These are phyloP conservation scores for Rhinopomastus cyanomelas DNA, from an alignment of 2,113 vertebrate genomes.

Conservation along the genomic window DNA sequence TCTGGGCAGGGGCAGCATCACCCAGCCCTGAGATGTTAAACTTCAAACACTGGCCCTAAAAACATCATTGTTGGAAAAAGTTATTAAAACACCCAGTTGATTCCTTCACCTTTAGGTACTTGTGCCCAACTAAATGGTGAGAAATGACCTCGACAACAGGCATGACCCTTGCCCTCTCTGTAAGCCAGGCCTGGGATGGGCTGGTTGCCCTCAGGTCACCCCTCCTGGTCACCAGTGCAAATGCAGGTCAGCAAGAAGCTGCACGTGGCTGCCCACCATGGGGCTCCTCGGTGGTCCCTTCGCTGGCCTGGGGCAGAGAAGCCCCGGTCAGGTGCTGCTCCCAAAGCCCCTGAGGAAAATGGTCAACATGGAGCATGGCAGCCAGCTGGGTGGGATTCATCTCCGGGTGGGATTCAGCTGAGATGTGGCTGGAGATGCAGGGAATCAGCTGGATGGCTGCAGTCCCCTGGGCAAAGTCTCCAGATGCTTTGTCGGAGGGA, in stretches of 20 bases:
- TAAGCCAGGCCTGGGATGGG: not conserved
- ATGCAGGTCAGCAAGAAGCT: not conserved
- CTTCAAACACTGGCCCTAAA: not conserved
- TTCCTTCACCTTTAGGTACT: not conserved
- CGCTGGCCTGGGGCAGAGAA: not conserved
- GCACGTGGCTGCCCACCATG: not conserved
- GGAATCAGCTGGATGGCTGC: not conserved
- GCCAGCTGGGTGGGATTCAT: not conserved
- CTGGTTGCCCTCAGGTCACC: not conserved
- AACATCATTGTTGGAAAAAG: not conserved
- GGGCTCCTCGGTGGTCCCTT: not conserved
- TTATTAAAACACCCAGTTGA: not conserved
- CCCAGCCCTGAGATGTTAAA: not conserved
- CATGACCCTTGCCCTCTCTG: not conserved
- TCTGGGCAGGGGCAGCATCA: not conserved
- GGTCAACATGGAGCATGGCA: no score
- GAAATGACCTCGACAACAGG: not conserved
- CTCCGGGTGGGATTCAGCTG: not conserved
- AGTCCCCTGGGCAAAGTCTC: not conserved
- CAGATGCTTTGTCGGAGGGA: not conserved
- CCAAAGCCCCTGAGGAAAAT: not conserved
- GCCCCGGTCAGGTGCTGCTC: fast-evolving
- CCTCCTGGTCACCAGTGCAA: not conserved
- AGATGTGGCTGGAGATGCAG: not conserved
- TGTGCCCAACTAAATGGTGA: not conserved